Percentiles rank a stretch among this genome's conserved stretches.
Conservation (phyloP, 2,797 vertebrate genomes). For the Chrosomus eos region DNA sequence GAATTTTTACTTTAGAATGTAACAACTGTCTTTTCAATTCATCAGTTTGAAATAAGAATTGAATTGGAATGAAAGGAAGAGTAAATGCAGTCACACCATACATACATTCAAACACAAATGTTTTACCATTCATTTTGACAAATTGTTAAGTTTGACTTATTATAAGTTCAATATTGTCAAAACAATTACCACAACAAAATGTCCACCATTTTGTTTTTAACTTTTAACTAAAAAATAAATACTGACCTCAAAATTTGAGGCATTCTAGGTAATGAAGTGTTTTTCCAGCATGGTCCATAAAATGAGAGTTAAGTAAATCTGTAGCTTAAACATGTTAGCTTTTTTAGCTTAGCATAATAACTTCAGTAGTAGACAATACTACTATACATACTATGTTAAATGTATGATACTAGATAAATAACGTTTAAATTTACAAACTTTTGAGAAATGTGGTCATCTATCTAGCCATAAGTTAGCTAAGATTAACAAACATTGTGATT, state of each 20-base stretch:
- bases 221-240: not conserved
- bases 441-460: no score
- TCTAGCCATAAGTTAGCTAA: no score
- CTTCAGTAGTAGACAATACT: not conserved
- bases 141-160: not conserved
- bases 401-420: no score
- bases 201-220: not conserved
- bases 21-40: not conserved
- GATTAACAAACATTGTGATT: no score
- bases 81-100: not conserved
- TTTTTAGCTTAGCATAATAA: not conserved
- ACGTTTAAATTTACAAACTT: no score
- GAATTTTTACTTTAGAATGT: not conserved
- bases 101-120: not conserved
- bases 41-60: not conserved
- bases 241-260: not conserved
- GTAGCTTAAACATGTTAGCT: not conserved
- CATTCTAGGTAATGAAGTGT: not conserved
- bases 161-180: not conserved
- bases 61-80: not conserved
- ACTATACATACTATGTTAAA: no score
- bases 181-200: not conserved
- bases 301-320: not conserved
- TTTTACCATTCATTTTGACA: not conserved
- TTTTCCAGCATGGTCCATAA: not conserved